Evolutionary conservation across 2,113 vertebrate species (phyloP), one percentile per base, ranked within the genome.

Genomic region (Nymphicus hollandicus): DNA sequence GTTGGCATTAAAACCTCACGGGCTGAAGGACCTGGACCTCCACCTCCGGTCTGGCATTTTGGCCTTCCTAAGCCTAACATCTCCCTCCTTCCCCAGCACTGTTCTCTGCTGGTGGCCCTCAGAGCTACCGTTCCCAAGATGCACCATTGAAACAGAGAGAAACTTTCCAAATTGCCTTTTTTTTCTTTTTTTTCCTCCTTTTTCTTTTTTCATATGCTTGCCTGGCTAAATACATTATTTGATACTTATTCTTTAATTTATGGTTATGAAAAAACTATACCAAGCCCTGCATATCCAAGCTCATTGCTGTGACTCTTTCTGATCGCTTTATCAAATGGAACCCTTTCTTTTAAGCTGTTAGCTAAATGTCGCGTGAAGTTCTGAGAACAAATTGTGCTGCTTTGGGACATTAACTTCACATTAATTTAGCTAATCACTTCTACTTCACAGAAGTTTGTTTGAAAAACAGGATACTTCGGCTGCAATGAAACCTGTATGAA

Each of bases 351-450:
- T 91, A 89, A 96, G 96, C 96, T 94, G 96, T 97, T 96, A 97
- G 93, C 81, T 97, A 96, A 97, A 97, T 96, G 91, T 96, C 77
- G 80, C 96, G 50, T 96, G 96, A 96, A 97, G 93, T 95, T 95
- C 96, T 96, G 92, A 96, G 96, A 97, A 97, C 92, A 97, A 97
- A 97, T 97, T 95, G 88, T 96, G 86, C 96, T 94, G 92, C 92
- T 96, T 84, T 96, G 96, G 95, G 96, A 96, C 96, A 96, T 97
- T 96, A 97, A 95, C 96, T 94, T 93, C 95, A 91, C 96, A 97
- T 96, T 96, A 96, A 96, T 97, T 96, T 96, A 78, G 95, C 88
- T 97, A 97, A 96, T 97, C 96, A 96, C 93, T 94, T 95, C 95
- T 95, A 91, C 95, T 96, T 96, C 88, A 91, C 93, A 96, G 96